Evolutionary conservation across 1,140 invertebrate genomes (phyloP), one percentile per base, ranked within the genome.

Genomic region (Hestina assimilis): DNA sequence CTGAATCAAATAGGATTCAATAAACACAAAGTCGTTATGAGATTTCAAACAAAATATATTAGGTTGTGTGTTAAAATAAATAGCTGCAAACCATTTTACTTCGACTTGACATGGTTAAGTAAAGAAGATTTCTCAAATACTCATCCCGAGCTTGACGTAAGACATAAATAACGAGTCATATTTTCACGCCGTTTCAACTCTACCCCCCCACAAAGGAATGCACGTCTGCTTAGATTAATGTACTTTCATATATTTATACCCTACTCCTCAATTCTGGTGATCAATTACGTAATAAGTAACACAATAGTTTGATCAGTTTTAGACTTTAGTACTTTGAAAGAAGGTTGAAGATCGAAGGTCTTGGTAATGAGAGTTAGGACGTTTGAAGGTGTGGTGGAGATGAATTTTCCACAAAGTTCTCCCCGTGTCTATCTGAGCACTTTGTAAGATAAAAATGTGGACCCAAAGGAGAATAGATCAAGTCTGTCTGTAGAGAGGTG

Each of bases 391-490:
- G 15, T 45, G 29, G 29, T 9, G 17, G 23, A 67, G 63, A 83
- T 82, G 83, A 84, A 83, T 84, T 84, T 87, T 84, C 78, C 75
- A 59, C 66, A 78, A 84, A 84, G 67, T 87, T 84, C 79, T 73
- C 72, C 65, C 73, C 66, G 78, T 84, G 83, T 87, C 80, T 84
- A 83, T 83, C 77, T 73, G 74, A 84, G 80, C 81, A 87, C 83
- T 87, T 87, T 84, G 83, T 84, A 79, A 84, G 79, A 87, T 87
- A 87, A 87, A 83, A 87, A 87, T 83, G 79, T 83, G 79, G 72
- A 77, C 75, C 72, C 71, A 69, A 69, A 79, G 76, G 75, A 80
- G 77, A 81, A 83, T 83, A 86, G 82, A 86, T 86, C 80, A 83
- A 75, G 71, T 66, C 60, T 75, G 77, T 77, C 71, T 77, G 71